These are phyloP conservation scores for Brachionus koreanus DNA, from an alignment of 1,140 invertebrate genomes.

Conservation along the genomic window DNA sequence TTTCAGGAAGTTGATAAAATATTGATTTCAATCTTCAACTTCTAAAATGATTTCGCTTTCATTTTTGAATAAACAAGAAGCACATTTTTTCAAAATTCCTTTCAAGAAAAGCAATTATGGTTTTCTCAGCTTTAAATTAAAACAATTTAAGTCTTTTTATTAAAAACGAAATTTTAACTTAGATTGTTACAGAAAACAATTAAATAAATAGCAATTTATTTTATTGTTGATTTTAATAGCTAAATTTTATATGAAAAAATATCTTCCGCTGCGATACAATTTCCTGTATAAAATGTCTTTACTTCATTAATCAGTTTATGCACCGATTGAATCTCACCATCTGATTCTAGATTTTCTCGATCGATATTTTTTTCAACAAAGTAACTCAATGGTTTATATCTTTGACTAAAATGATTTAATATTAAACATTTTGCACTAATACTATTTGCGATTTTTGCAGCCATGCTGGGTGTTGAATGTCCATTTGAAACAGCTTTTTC, in stretches of 20 bases:
- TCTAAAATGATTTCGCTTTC: too few species aligned
- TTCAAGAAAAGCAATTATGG: too few species aligned
- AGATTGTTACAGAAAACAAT: too few species aligned
- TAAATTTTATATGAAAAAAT: slow-evolving; percentile 35
- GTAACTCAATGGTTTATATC: slow-evolving; percentile 51
- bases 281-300: not conserved
- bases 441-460: slow-evolving; percentile 53
- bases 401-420: slow-evolving; percentile 60
- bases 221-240: not conserved
- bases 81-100: too few species aligned
- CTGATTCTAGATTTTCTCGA: not conserved
- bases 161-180: too few species aligned
- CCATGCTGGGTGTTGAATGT: slow-evolving; percentile 61
- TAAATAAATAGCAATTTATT: not conserved
- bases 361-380: not conserved
- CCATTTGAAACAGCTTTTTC: slow-evolving; percentile 57
- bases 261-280: not conserved
- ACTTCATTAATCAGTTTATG: slow-evolving; percentile 1
- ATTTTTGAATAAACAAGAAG: too few species aligned
- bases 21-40: too few species aligned
- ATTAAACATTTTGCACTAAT: slow-evolving; percentile 54
- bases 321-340: not conserved
- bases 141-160: too few species aligned
- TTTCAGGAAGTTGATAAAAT: too few species aligned
- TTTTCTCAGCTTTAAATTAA: too few species aligned